Evolutionary conservation across 2,113 vertebrate species (phyloP), one percentile per base, ranked within the genome.

Genomic region (Indicator indicator): DNA sequence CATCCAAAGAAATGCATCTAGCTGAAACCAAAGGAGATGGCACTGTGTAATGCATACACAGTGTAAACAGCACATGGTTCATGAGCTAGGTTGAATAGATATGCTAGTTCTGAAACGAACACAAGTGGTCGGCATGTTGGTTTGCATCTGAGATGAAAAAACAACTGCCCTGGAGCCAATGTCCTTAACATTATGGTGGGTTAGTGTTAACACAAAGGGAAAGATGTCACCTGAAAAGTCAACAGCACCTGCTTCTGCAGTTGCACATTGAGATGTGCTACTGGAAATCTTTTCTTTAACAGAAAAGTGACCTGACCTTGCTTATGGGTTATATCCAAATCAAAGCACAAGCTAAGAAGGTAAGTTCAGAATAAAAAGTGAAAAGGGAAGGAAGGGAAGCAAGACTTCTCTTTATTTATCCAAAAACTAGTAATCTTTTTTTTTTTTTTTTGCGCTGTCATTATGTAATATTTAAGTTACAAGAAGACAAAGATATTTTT

Each of bases 211-310:
- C 46, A 42, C 33, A 75, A 69, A 88, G 40, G 69, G 79, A 91
- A 90, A 91, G 60, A 56, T 75, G 76, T 62, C 82, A 86, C 54
- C 85, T 91, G 85, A 65, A 75, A 74, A 88, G 46, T 64, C 89
- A 93, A 65, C 65, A 83, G 50, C 85, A 83, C 18, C 91, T 91
- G 78, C 85, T 83, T 60, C 87, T 73, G 76, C 48, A 76, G 60
- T 52, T 73, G 38, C 42, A 50, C 54, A 50, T 72, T 5, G 1
- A 33, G 20, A 9, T 23, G 32, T 56, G 50, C 90, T 3, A 2
- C n/a, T 63, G 54, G 63, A 85, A 76, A 50, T 73, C 55, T 76
- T 60, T 69, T 68, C 76, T 89, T 87, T 63, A 60, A 46, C 67
- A 83, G 64, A 70, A 52, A 27, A 72, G 10, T 75, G 68, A 86